These are phyloP conservation scores for Delia radicum DNA, from an alignment of 1,140 invertebrate species.

Conservation along the genomic window DNA sequence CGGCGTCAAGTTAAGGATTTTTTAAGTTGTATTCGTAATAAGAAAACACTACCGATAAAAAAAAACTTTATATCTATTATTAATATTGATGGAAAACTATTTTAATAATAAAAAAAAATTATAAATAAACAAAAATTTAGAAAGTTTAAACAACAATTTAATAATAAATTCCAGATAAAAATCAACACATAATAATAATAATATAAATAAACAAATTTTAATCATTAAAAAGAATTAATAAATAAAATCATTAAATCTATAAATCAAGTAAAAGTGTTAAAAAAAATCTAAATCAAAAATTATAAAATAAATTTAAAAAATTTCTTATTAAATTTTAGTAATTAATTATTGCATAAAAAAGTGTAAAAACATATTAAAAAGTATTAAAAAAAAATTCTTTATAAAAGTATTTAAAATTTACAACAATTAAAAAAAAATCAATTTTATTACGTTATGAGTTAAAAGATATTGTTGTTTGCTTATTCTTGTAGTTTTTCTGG, in stretches of 20 bases:
- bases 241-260: too few relatives aligned
- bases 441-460: background rate
- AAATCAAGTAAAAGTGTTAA: background rate
- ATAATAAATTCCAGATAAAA: too few relatives aligned
- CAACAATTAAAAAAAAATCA: background rate
- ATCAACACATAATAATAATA: background rate
- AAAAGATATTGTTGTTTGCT: background rate
- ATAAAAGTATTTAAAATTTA: background rate
- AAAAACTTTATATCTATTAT: background rate
- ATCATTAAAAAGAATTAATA: background rate
- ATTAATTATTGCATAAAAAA: background rate
- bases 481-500: background rate
- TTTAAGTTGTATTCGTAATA: constrained; percentile 1
- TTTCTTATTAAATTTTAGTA: background rate
- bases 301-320: background rate
- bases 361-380: background rate
- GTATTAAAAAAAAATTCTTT: background rate
- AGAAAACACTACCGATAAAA: background rate
- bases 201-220: background rate
- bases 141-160: too few relatives aligned
- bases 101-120: background rate
- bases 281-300: background rate
- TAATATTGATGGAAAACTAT: background rate
- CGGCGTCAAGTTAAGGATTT: constrained; percentile 27
- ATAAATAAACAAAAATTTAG: background rate